phyloP scores from a whole-genome alignment of 2,797 vertebrate genomes.

The Iguana delicatissima region DNA sequence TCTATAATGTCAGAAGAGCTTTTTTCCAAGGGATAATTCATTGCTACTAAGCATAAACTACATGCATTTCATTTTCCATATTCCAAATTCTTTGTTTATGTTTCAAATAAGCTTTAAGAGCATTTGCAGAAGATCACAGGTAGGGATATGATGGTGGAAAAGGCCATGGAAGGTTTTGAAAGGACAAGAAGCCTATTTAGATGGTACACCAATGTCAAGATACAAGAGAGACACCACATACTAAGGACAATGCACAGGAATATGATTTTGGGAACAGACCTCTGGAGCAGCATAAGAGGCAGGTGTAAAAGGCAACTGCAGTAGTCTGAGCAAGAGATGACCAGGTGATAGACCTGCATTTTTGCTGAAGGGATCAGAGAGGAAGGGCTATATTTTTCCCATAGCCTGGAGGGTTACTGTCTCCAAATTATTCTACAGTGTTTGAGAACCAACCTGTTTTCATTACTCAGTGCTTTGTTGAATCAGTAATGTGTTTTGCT shows the following conservation, averaged over 20 bases:
- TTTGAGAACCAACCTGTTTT: too few relatives aligned
- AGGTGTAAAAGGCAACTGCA: too few relatives aligned
- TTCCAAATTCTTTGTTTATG: too few relatives aligned
- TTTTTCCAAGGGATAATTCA: constrained; percentile 28
- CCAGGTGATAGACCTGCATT: too few relatives aligned
- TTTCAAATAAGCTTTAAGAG: neutral
- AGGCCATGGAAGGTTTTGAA: neutral
- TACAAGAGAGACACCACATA: neutral
- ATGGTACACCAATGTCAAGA: neutral
- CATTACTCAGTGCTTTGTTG: too few relatives aligned
- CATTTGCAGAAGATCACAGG: neutral
- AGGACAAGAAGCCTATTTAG: neutral
- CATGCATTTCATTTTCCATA: neutral
- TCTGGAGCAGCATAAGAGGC: neutral
- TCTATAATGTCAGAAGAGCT: constrained; percentile 20
- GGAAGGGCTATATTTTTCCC: too few relatives aligned
- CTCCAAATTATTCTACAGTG: too few relatives aligned
- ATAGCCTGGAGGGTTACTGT: too few relatives aligned
- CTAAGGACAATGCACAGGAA: neutral
- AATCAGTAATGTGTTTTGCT: too few relatives aligned
- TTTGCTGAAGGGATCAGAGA: too few relatives aligned
- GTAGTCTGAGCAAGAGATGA: too few relatives aligned
- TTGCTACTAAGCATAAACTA: fast-evolving
- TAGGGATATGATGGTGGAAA: neutral
- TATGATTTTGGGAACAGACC: neutral